Percentiles rank a stretch among this genome's conserved stretches.
phyloP scores from a whole-genome alignment of 2,113 vertebrate species.

The Pterocles gutturalis region DNA sequence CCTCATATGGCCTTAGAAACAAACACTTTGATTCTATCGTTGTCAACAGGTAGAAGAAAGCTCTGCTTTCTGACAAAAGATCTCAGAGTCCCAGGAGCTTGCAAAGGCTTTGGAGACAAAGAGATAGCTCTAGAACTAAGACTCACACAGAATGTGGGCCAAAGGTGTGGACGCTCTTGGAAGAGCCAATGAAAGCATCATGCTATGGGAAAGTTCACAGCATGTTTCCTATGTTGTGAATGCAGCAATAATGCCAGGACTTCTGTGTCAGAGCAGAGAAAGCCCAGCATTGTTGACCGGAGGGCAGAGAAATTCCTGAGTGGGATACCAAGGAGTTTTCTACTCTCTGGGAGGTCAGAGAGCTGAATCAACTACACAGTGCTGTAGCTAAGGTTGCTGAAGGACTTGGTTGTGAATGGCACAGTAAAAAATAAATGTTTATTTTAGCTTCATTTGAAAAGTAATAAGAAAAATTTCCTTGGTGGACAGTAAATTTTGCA shows the following conservation, averaged over 20 bases:
- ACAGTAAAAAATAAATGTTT: background rate
- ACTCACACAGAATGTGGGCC: background rate
- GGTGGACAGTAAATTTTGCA: background rate
- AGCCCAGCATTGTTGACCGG: background rate
- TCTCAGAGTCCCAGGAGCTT: background rate
- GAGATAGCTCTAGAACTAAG: background rate
- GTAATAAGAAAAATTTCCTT: background rate
- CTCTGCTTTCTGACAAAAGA: background rate
- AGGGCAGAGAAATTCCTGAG: background rate
- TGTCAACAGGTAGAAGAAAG: background rate
- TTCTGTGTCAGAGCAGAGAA: background rate
- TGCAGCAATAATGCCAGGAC: background rate
- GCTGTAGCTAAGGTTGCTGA: background rate
- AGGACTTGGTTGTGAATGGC: background rate
- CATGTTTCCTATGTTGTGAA: background rate
- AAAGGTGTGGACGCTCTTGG: background rate
- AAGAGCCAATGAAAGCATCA: background rate
- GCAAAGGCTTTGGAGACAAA: background rate
- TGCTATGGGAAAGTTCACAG: background rate
- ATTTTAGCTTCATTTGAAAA: background rate
- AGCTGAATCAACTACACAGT: fast-evolving
- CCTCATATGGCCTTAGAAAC: background rate
- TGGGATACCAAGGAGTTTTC: background rate
- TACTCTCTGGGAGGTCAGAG: background rate
- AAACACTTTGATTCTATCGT: background rate